Conservation (phyloP, 1,140 invertebrate species). For the Trachymyrmex septentrionalis region DNA sequence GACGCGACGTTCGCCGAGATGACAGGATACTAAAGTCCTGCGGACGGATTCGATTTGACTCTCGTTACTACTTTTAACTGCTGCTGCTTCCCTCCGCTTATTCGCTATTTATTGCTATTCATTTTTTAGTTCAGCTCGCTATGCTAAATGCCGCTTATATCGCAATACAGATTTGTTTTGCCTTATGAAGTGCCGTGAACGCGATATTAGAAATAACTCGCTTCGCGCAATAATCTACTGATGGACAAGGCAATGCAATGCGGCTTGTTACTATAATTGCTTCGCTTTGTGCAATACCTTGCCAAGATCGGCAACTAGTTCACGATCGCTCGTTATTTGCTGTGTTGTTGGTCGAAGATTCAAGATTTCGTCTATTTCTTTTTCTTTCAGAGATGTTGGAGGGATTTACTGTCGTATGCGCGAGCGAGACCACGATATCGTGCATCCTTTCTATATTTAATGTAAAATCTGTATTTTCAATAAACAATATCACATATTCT, state of each 20-base stretch:
- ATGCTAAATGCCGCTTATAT: constrained; percentile 27
- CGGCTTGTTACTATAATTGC: constrained; percentile 61
- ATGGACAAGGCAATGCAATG: constrained; percentile 36
- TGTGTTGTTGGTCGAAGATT: constrained; percentile 53
- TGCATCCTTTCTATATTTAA: constrained; percentile 74
- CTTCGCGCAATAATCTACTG: constrained; percentile 51
- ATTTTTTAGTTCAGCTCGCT: constrained; percentile 15
- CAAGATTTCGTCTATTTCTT: constrained; percentile 68
- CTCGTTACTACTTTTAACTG: constrained; percentile 77
- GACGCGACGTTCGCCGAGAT: constrained; percentile 90
- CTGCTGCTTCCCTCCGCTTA: constrained; percentile 76
- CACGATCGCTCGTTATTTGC: constrained; percentile 42
- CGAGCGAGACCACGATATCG: constrained; percentile 51
- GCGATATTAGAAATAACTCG: constrained; percentile 52
- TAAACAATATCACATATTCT: constrained; percentile 74
- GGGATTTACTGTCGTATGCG: constrained; percentile 47
- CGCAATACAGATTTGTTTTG: constrained; percentile 43
- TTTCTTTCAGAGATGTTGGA: constrained; percentile 78
- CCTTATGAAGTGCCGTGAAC: constrained; percentile 24
- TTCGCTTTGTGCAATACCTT: constrained; percentile 74
- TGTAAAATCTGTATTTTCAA: constrained; percentile 81
- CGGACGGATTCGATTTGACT: constrained; percentile 63
- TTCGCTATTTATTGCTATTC: constrained; percentile 72
- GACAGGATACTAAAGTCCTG: constrained; percentile 84
- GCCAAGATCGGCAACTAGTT: constrained; percentile 60